Evolutionary conservation across 2,797 vertebrate genomes (phyloP).

Genomic region (Glossophaga mutica): DNA sequence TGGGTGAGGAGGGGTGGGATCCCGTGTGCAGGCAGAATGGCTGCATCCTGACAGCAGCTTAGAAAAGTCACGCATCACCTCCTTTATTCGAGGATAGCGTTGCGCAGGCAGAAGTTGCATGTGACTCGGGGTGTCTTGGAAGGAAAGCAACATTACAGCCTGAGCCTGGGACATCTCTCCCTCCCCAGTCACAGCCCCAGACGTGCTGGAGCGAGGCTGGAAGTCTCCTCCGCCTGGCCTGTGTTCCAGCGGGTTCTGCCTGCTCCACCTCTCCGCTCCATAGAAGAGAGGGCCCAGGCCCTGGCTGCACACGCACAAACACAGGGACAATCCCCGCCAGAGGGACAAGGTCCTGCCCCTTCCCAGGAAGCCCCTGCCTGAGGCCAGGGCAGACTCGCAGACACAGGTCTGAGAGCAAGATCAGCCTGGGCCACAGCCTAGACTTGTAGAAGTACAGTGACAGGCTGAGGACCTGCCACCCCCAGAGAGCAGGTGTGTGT

Average conservation of each 20-base stretch:
- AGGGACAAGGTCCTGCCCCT: not conserved
- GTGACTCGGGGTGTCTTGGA: not conserved
- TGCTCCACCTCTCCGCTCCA: not conserved
- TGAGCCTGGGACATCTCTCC: not conserved
- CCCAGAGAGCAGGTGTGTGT: conserved; percentile 42
- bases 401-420: not conserved
- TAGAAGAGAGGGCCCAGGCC: not conserved
- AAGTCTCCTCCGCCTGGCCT: not conserved
- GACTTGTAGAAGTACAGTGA: not conserved
- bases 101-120: not conserved
- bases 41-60: not conserved
- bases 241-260: not conserved
- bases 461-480: not conserved
- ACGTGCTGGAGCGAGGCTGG: not conserved
- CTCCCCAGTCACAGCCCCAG: not conserved
- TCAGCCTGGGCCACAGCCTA: not conserved
- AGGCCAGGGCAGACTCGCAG: not conserved
- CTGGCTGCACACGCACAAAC: not conserved
- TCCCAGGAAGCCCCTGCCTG: not conserved
- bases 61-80: not conserved
- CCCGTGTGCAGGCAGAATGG: fast-evolving
- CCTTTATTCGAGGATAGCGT: not conserved
- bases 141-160: not conserved
- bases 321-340: not conserved
- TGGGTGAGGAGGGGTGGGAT: not conserved